A percentile compares a stretch with the other conserved stretches of the same genome.
Conservation (phyloP, 2,797 vertebrate species). For the Chelonia mydas region DNA sequence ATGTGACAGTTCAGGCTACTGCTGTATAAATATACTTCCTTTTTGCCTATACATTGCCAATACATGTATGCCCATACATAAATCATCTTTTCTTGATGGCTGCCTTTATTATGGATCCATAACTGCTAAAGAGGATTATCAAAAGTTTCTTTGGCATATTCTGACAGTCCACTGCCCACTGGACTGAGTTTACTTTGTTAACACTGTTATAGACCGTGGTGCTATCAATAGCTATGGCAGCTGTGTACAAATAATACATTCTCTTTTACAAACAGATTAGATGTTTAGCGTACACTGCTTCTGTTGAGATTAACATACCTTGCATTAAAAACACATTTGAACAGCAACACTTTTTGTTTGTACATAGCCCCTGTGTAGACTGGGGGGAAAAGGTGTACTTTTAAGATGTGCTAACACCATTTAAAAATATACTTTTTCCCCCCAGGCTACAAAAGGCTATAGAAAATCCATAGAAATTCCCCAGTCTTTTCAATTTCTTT, state of each 20-base stretch:
- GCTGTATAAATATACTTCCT: neutral
- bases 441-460: neutral
- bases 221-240: fast-evolving
- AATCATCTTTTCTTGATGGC: neutral
- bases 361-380: neutral
- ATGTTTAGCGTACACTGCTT: neutral
- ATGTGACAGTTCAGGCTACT: neutral
- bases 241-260: fast-evolving
- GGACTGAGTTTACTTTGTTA: neutral
- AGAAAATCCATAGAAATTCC: neutral
- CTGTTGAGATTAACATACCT: neutral
- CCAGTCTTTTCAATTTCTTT: neutral
- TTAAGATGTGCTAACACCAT: neutral
- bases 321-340: neutral
- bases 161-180: neutral
- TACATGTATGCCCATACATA: neutral
- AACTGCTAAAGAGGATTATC: neutral
- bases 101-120: neutral
- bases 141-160: neutral
- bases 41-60: neutral
- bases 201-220: fast-evolving
- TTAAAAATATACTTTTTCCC: neutral
- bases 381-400: neutral
- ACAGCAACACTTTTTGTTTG: neutral
- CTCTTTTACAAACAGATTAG: neutral